Base-by-base conservation (phyloP, 2,113 vertebrate genomes). In the Dissostichus mawsoni region DNA sequence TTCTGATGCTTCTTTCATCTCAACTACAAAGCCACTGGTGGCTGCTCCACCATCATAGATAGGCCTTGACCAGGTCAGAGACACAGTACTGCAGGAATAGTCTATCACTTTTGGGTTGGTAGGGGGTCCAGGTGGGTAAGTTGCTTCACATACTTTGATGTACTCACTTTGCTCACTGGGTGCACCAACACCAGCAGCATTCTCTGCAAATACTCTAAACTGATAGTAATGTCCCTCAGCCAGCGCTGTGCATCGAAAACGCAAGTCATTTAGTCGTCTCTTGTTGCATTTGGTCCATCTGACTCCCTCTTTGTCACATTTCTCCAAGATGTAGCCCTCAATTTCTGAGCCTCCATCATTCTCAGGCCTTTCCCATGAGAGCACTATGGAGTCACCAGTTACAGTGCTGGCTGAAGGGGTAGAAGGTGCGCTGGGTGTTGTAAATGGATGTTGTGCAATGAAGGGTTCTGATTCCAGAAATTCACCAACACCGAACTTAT, bases 241-340 rank as follows among this genome's bases (percentile, higher is more conserved):
- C 73, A 99, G 96, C 5, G 97, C 97, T 66, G 96, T 97, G 70
- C 95, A 97, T 93, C 98, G 96, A 84, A 98, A 95, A 80, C 97
- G 91, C 62, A 98, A 91, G 78, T 99, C 98, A 16, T 90, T 97
- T 51, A 99, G 90, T 84, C 96, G 96, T 93, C 98, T 98, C 92
- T 97, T 99, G 92, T 98, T 99, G 90, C 98, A 99, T 82, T 98
- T 99, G 68, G 96, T 96, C 98, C 98, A 99, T 76, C 97, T 94
- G 65, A 99, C 86, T 20, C 98, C 97, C 16, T 98, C 97, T 95
- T 98, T 99, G 87, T 99, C 98, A 89, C 96, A 93, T 92, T 98
- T 99, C 89, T 99, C 98, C 92, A 99, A 90, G 86, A 99, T 95
- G 79, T 97, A 99, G 56, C 97, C 96, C 81, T 99, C 98, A 80